Conservation (phyloP, 2,113 vertebrate species). For the Arenaria interpres region DNA sequence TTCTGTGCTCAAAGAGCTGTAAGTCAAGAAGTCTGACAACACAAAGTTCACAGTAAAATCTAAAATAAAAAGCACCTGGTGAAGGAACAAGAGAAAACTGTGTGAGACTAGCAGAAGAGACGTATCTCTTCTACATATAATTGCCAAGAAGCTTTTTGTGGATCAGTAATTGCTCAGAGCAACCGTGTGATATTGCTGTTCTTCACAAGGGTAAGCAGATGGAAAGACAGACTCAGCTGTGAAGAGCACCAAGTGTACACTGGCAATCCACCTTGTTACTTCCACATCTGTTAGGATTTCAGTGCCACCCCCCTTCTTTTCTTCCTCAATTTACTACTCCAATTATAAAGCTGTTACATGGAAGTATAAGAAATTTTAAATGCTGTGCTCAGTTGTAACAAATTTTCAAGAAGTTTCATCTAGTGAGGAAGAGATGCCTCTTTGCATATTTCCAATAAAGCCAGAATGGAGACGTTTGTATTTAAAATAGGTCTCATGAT, state of each 20-base stretch:
- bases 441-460: constrained; percentile 13
- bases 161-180: neutral
- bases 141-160: neutral
- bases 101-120: neutral
- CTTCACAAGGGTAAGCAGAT: neutral
- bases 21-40: neutral
- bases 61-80: neutral
- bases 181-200: neutral
- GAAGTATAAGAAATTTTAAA: neutral
- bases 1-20: neutral
- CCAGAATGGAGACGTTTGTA: neutral
- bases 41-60: neutral
- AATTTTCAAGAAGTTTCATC: neutral
- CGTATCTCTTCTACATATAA: neutral
- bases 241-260: neutral
- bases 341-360: neutral
- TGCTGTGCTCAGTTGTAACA: neutral
- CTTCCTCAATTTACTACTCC: neutral
- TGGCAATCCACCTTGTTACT: neutral
- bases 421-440: neutral
- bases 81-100: neutral
- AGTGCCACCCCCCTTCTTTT: neutral
- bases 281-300: neutral
- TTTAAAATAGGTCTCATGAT: neutral
- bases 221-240: neutral